Evolutionary conservation across 2,797 vertebrate species (phyloP), one percentile per base, ranked within the genome.

Genomic region (Labroides dimidiatus): DNA sequence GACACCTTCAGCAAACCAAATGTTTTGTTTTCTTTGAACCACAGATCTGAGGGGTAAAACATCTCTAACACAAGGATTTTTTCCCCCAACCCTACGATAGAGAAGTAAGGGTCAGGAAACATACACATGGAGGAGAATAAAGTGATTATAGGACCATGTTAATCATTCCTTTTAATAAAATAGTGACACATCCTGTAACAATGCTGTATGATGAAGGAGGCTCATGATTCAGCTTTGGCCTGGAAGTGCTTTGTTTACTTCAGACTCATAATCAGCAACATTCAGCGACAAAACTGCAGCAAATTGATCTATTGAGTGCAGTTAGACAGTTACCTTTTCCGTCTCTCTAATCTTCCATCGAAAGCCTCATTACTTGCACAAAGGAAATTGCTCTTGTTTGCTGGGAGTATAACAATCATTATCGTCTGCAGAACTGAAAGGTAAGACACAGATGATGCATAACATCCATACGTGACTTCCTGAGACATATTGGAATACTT

Each of bases 161-260:
- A 39, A 17, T 39, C 16, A 45, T 51, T 19, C 17, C 12, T 12
- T 17, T 23, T 43, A 56, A 20, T 49, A 47, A 48, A 50, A 37
- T 19, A 15, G 17, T 30, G 37, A 37, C 7, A 56, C 24, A 13
- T 24, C 23, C 41, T 48, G 10, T 45, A 43, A 50, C 23, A 1
- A 21, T 5, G 23, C 45, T 58, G 10, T 44, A 42, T 52, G 20
- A 57, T 61, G 41, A 55, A 37, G 42, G 11, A 65, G 42, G 56
- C 0, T 36, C 6, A 30, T 36, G 57, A 17, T 14, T 70, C 54
- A 16, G 42, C 37, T 47, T 33, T 9, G 30, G 30, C 30, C 20
- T 52, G 17, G 41, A 72, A 57, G 69, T 19, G 14, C 55, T 75
- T 76, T 78, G 72, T 81, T 86, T 85, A 71, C 43, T 48, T 65